phyloP scores from a whole-genome alignment of 2,113 vertebrate species.

The Agelaius phoeniceus region DNA sequence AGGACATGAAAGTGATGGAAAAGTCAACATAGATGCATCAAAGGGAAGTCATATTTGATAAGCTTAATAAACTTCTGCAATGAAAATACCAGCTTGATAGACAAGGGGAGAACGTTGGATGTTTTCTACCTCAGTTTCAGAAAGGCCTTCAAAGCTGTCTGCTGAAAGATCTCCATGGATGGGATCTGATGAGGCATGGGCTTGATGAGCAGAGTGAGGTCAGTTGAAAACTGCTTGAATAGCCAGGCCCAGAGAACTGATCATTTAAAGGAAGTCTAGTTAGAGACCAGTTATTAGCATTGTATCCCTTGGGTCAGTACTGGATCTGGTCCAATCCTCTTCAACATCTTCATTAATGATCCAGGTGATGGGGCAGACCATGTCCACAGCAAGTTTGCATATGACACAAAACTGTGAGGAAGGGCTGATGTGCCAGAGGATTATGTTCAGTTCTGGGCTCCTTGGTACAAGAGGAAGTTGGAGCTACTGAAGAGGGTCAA shows the following conservation, averaged over 20 bases:
- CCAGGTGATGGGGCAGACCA: accelerated
- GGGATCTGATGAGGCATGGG: no score
- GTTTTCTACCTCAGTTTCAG: not conserved
- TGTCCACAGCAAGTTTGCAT: not conserved
- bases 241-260: accelerated
- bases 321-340: not conserved
- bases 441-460: not conserved
- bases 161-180: not conserved
- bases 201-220: not conserved
- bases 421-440: not conserved
- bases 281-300: not conserved
- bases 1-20: not conserved
- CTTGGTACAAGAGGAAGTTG: not conserved
- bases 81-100: not conserved
- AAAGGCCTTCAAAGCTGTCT: not conserved
- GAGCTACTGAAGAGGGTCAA: not conserved
- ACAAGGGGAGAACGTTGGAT: not conserved
- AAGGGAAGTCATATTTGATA: not conserved
- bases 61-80: not conserved
- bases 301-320: not conserved
- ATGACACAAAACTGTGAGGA: not conserved
- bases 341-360: not conserved
- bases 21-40: not conserved
- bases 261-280: not conserved
- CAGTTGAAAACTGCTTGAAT: not conserved